Conservation (phyloP, 1,140 invertebrate genomes). For the Drosophila takahashii region DNA sequence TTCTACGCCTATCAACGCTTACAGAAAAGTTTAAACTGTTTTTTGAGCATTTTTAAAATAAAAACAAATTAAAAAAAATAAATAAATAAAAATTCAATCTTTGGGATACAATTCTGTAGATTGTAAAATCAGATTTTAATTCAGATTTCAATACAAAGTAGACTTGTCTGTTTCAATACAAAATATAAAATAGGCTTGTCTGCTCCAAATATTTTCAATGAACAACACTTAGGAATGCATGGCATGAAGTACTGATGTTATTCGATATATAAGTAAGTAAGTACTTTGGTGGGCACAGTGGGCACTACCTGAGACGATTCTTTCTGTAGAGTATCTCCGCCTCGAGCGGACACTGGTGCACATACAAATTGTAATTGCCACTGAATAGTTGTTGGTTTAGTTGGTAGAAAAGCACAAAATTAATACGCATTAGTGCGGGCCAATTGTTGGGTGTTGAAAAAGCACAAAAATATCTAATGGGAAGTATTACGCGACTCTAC, state of each 20-base stretch:
- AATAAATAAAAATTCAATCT: too few relatives aligned
- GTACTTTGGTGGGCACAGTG: slow-evolving; percentile 19
- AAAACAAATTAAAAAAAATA: too few relatives aligned
- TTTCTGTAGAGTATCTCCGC: slow-evolving; percentile 83
- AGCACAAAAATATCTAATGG: slow-evolving; percentile 53
- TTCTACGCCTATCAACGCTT: too few relatives aligned
- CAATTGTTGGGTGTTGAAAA: slow-evolving; percentile 56
- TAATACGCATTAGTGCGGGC: slow-evolving; percentile 69
- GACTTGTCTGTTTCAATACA: neutral
- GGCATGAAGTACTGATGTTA: slow-evolving; percentile 9
- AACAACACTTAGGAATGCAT: slow-evolving; percentile 22
- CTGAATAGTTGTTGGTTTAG: slow-evolving; percentile 58
- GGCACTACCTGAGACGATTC: slow-evolving; percentile 80
- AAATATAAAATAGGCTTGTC: neutral
- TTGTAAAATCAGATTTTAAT: neutral
- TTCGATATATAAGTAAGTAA: neutral
- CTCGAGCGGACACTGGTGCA: slow-evolving; percentile 84
- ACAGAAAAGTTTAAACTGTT: too few relatives aligned
- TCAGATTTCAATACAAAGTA: neutral
- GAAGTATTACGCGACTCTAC: slow-evolving; percentile 26
- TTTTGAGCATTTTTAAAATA: too few relatives aligned
- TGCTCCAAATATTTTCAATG: neutral
- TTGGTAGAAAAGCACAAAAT: slow-evolving; percentile 69
- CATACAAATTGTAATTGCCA: slow-evolving; percentile 80
- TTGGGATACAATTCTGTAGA: too few relatives aligned